Evolutionary conservation across 2,797 vertebrate genomes (phyloP), one percentile per base, ranked within the genome.

Genomic region (Sylvia borin): DNA sequence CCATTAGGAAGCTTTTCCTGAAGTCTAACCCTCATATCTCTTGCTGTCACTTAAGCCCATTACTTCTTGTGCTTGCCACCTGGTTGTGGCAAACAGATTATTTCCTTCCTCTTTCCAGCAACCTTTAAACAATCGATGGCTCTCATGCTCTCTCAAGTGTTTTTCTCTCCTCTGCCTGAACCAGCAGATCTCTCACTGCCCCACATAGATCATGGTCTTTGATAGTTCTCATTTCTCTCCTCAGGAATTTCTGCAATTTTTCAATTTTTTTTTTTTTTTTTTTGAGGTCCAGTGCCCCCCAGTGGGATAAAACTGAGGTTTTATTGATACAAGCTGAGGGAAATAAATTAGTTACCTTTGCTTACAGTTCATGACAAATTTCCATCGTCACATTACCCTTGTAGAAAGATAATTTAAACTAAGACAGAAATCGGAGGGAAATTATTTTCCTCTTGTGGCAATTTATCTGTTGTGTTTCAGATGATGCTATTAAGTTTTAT

Each of bases 401-500:
- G 81, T 43, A 53, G 13, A 57, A 96, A 92, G 16, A 25, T 36
- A 58, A 73, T 72, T 72, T 90, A 87, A 85, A 89, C 61, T 50
- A 72, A 71, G 85, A 58, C 18, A 78, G 45, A 92, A 81, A 43
- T 51, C 18, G 38, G 45, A 73, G 60, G 16, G 54, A 81, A 92
- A 74, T 86, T 67, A 22, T 34, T 92, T 94, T 82, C 20, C 93
- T 78, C 70, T 78, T 42, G 29, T 92, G 89, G 67, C 68, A 36
- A 50, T 62, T 83, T 92, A 73, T 76, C 76, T 72, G 45, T 32
- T 18, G 16, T 55, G 58, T 84, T 94, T 94, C 73, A 94, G 92
- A 53, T 66, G 54, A 78, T 61, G 62, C 62, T 86, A 54, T 85
- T 93, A 91, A 90, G 38, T 91, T 97, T 92, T 91, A 87, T 91